Evolutionary conservation across 2,888 invertebrate species (phyloP).

Genomic region (Sipha maydis): DNA sequence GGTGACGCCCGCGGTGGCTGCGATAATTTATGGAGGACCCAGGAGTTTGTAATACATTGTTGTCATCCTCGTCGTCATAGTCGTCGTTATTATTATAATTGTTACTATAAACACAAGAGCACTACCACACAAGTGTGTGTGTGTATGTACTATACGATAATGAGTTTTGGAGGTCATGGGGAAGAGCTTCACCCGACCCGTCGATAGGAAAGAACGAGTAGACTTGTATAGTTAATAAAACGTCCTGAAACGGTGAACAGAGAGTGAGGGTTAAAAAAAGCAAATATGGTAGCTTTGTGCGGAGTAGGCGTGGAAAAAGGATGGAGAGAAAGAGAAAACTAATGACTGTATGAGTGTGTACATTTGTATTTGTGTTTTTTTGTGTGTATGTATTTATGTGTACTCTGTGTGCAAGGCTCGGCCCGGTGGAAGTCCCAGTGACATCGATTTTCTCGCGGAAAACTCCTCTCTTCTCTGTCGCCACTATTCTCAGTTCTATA

Average conservation of each 20-base stretch:
- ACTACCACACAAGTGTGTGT: neutral
- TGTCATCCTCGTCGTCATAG: neutral
- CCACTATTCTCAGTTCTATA: neutral
- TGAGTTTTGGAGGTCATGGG: conserved; percentile 3
- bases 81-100: neutral
- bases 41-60: neutral
- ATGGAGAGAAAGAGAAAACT: neutral
- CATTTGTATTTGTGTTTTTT: neutral
- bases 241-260: neutral
- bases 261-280: neutral
- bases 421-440: conserved; percentile 46
- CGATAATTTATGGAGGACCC: conserved; percentile 14
- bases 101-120: conserved; percentile 18
- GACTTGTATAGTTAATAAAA: conserved; percentile 13
- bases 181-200: neutral
- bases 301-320: neutral
- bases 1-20: neutral
- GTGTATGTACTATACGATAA: conserved; percentile 11
- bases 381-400: conserved; percentile 1
- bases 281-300: too few relatives aligned
- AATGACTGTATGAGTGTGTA: conserved; percentile 21
- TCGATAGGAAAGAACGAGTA: too few relatives aligned
- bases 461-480: conserved; percentile 9
- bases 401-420: neutral
- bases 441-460: conserved; percentile 59